Percentiles rank a stretch among this genome's conserved stretches.
Conservation (phyloP, 2,888 invertebrate species). For the Spisula subtruncata region DNA sequence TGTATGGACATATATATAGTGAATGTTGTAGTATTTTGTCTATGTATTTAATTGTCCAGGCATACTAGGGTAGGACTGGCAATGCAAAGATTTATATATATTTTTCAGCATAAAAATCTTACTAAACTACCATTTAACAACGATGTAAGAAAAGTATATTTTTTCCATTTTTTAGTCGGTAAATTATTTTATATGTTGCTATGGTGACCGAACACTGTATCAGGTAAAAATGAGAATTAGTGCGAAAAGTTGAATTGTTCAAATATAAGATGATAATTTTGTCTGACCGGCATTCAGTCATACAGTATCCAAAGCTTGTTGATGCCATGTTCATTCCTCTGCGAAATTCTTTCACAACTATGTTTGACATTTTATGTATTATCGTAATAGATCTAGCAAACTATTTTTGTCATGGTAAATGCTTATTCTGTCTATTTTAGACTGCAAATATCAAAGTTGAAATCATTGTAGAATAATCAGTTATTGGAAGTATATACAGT, state of each 20-base stretch:
- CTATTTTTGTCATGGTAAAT: no score
- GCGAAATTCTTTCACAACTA: background rate
- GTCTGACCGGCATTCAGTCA: background rate
- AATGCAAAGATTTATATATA: slow-evolving; percentile 4
- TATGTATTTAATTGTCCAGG: slow-evolving; percentile 4
- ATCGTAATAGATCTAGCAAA: background rate
- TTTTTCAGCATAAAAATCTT: slow-evolving; percentile 7
- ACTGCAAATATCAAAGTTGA: background rate
- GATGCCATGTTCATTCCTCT: background rate
- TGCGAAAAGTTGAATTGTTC: no score
- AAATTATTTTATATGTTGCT: background rate
- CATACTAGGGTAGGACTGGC: background rate
- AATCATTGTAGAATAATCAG: background rate
- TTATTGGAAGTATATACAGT: no score
- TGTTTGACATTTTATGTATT: background rate
- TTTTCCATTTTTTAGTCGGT: background rate
- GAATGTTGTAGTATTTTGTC: background rate
- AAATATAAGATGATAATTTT: background rate
- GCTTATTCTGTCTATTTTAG: background rate
- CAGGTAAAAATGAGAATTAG: background rate
- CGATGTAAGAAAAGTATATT: slow-evolving; percentile 17
- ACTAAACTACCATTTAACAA: background rate
- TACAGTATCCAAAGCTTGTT: background rate
- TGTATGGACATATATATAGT: slow-evolving; percentile 4
- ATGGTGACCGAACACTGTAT: background rate